Evolutionary conservation across 2,113 vertebrate genomes (phyloP).

Genomic region (Erpornis zantholeuca): DNA sequence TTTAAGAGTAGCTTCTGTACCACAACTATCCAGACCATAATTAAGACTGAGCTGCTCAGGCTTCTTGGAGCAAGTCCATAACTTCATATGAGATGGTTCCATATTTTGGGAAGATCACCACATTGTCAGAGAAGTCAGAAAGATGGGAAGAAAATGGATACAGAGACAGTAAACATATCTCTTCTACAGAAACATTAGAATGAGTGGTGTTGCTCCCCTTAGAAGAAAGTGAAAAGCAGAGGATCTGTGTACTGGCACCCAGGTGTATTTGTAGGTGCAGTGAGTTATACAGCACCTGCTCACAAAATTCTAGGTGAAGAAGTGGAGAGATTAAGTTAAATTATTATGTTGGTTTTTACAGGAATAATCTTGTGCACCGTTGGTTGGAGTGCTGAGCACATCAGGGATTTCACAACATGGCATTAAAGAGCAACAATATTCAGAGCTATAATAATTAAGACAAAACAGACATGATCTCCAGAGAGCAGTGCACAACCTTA

Average conservation of each 20-base stretch:
- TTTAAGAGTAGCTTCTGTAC: neutral
- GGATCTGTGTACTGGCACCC: neutral
- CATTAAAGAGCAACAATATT: neutral
- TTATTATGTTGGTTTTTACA: neutral
- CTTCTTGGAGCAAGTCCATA: neutral
- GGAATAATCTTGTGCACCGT: neutral
- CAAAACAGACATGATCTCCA: neutral
- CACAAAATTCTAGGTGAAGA: neutral
- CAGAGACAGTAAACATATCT: rapidly evolving
- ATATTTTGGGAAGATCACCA: neutral
- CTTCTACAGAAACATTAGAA: neutral
- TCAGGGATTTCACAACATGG: neutral
- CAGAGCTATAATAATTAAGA: slow-evolving; percentile 16
- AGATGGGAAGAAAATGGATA: neutral
- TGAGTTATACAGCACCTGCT: neutral
- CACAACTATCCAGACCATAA: neutral
- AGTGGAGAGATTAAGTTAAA: neutral
- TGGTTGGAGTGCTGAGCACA: neutral
- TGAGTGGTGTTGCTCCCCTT: neutral
- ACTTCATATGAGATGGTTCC: rapidly evolving
- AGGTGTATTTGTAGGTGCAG: neutral
- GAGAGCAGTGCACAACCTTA: neutral
- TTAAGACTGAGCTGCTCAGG: neutral
- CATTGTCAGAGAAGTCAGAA: neutral
- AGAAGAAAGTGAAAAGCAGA: neutral